Conservation (phyloP, 1,140 invertebrate genomes). For the Coboldia fuscipes region DNA sequence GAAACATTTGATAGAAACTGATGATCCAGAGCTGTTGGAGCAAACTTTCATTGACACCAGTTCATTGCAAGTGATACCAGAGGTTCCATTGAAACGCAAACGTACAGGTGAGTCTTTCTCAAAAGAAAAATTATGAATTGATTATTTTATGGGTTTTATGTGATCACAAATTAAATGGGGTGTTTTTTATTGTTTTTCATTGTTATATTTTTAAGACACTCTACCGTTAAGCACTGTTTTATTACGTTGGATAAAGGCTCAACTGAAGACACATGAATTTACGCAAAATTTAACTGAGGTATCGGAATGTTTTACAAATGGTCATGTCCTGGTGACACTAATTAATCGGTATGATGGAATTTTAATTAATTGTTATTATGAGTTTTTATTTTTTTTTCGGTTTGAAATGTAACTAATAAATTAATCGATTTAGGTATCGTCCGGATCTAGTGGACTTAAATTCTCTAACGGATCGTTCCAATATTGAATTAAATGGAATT, state of each 20-base stretch:
- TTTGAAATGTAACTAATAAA: no score
- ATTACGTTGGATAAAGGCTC: constrained; percentile 16
- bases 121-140: no score
- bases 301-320: constrained; percentile 18
- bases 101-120: constrained; percentile 15
- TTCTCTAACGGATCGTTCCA: constrained; percentile 36
- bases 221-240: constrained; percentile 12
- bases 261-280: constrained; percentile 14
- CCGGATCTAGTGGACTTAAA: constrained; percentile 68
- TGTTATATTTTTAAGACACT: constrained; percentile 7
- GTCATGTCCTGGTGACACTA: constrained; percentile 16
- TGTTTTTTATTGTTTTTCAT: not conserved
- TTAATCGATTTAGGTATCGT: constrained; percentile 48
- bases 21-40: constrained; percentile 33
- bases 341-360: constrained; percentile 14
- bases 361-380: not conserved
- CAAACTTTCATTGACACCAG: constrained; percentile 25
- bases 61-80: constrained; percentile 10
- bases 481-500: constrained; percentile 49
- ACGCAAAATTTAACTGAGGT: constrained; percentile 12
- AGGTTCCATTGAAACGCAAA: constrained; percentile 14
- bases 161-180: no score
- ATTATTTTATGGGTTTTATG: no score
- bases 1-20: constrained; percentile 32
- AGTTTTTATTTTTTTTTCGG: constrained; percentile 7